Percentiles rank a stretch among this genome's conserved stretches.
These are phyloP conservation scores for Oceanites oceanicus DNA, from an alignment of 2,113 vertebrate genomes.

Conservation along the genomic window DNA sequence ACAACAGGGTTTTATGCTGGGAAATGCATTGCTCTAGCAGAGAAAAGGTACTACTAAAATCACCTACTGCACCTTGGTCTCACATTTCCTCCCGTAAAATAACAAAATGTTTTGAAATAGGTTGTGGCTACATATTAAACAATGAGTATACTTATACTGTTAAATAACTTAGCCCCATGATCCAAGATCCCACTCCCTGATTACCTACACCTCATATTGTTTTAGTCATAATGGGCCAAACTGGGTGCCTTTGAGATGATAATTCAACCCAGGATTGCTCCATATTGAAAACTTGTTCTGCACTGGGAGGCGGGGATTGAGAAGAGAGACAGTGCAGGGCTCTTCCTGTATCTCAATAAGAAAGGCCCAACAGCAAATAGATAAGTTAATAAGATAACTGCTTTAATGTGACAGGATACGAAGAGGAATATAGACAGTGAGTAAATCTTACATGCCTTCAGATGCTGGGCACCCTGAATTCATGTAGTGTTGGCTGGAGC, in stretches of 20 bases:
- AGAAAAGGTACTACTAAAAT: neutral
- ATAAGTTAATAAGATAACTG: neutral
- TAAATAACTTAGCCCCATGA: neutral
- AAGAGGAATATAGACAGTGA: neutral
- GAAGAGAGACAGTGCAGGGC: neutral
- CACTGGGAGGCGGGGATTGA: neutral
- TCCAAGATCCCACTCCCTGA: neutral
- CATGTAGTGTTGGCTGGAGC: rapidly evolving
- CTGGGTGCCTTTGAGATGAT: neutral
- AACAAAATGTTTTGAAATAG: neutral
- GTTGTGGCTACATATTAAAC: neutral
- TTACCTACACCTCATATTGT: neutral
- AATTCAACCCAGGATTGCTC: neutral
- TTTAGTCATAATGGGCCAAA: neutral
- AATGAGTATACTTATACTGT: neutral
- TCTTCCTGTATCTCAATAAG: neutral
- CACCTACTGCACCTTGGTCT: neutral
- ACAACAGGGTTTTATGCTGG: rapidly evolving
- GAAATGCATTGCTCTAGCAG: neutral
- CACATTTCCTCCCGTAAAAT: neutral
- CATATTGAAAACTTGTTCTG: neutral
- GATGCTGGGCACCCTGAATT: rapidly evolving
- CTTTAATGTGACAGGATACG: neutral
- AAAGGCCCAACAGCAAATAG: neutral
- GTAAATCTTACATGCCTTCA: neutral